These are phyloP conservation scores for Apotomis capreana DNA, from an alignment of 2,888 invertebrate genomes.

Conservation along the genomic window DNA sequence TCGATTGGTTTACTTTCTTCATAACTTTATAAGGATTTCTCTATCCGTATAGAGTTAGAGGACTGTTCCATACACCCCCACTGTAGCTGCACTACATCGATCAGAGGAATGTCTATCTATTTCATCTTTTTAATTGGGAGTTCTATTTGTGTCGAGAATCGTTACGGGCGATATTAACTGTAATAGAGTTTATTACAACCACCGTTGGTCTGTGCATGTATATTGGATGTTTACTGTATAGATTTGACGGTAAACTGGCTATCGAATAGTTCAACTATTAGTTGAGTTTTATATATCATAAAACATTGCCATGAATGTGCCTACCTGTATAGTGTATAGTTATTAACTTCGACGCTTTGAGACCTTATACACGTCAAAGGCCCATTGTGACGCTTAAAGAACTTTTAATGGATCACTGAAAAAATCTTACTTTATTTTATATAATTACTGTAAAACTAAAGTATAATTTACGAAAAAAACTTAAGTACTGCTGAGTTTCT, in stretches of 20 bases:
- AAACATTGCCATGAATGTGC: background rate
- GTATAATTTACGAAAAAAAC: too few species aligned
- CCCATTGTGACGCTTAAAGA: too few species aligned
- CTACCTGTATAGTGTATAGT: too few species aligned
- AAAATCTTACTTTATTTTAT: too few species aligned
- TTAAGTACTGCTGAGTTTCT: too few species aligned
- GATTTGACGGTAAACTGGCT: background rate
- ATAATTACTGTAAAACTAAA: too few species aligned
- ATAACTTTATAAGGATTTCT: background rate
- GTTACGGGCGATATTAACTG: slow-evolving; percentile 35
- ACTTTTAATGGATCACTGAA: too few species aligned
- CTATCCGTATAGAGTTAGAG: background rate
- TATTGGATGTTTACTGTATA: background rate
- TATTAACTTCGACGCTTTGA: too few species aligned
- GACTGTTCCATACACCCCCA: slow-evolving; percentile 22
- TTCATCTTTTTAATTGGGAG: slow-evolving; percentile 42
- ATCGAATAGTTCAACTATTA: background rate
- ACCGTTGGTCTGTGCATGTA: slow-evolving; percentile 1
- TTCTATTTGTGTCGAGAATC: slow-evolving; percentile 29
- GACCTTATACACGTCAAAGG: too few species aligned
- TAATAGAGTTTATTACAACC: slow-evolving; percentile 26
- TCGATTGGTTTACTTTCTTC: background rate
- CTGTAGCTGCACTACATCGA: slow-evolving; percentile 29
- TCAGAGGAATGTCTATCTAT: slow-evolving; percentile 41
- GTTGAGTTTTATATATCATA: background rate